These are phyloP conservation scores for Oppia nitens DNA, from an alignment of 1,140 invertebrate species.

Conservation along the genomic window DNA sequence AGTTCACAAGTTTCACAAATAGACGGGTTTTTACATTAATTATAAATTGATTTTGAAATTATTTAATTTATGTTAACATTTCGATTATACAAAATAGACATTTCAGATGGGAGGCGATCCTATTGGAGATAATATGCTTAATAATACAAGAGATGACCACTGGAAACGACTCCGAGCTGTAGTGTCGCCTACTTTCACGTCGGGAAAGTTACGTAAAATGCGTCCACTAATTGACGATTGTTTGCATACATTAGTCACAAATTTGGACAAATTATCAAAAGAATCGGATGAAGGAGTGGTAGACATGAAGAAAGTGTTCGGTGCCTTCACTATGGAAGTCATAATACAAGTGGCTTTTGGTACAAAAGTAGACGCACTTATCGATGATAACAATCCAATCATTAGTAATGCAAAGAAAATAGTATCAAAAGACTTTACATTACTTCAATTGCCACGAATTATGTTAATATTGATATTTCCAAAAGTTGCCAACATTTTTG, in stretches of 20 bases:
- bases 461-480: neutral
- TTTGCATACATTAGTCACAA: slow-evolving; percentile 1
- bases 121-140: slow-evolving; percentile 31
- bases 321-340: slow-evolving; percentile 39
- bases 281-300: neutral
- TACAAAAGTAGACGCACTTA: slow-evolving; percentile 35
- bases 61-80: no score
- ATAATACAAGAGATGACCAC: slow-evolving; percentile 30
- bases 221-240: neutral
- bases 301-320: slow-evolving; percentile 6
- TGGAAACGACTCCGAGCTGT: slow-evolving; percentile 36
- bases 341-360: slow-evolving; percentile 41
- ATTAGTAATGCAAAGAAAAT: slow-evolving; percentile 23
- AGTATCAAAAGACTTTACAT: slow-evolving; percentile 16
- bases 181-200: neutral
- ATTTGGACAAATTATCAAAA: neutral
- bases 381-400: slow-evolving; percentile 30
- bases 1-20: slow-evolving; percentile 20
- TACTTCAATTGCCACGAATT: neutral
- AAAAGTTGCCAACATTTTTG: neutral
- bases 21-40: slow-evolving; percentile 7
- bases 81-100: no score
- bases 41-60: no score
- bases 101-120: no score
- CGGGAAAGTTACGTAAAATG: slow-evolving; percentile 1